Evolutionary conservation across 2,113 vertebrate species (phyloP), one percentile per base, ranked within the genome.

Genomic region (Nipponia nippon): DNA sequence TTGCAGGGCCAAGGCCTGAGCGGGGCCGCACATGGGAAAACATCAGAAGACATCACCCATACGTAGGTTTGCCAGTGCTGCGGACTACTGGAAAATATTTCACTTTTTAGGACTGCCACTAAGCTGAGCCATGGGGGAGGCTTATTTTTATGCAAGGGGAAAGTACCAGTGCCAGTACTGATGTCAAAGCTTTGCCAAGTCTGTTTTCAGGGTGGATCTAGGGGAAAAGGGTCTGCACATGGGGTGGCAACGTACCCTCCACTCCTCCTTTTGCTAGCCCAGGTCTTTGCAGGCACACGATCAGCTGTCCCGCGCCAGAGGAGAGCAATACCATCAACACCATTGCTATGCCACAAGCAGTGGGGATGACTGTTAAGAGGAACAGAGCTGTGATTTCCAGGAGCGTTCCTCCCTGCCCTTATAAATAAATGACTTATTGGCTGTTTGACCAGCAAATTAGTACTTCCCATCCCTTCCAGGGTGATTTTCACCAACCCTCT

Each of bases 291-390:
- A 66, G 59, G 44, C 25, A 47, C 15, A 14, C 2, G 0, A 70
- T 8, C 1, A 0, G 40, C 29, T 1, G 0, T 32, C 53, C 49
- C 27, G 13, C 0, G 1, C 59, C 76, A 26, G 76, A 76, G 38
- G 9, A 81, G 8, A 67, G 21, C 50, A 47, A 13, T 1, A 0
- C 4, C 25, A 32, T 11, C 75, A 70, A 6, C 19, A 4, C 4
- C 32, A 29, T 5, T 59, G 56, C 62, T 50, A 11, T 17, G 55
- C 46, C 56, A 63, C 1, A 0, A 69, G 52, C 50, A 59, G n/a
- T 2, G 9, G 44, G 11, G 15, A 55, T 2, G 0, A n/a, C 32
- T 19, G 1, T 29, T 61, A 26, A 49, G 62, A 44, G 44, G 25
- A 63, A 53, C 49, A 56, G 56, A 91, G 58, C 50, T 87, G 59